Evolutionary conservation across 2,113 vertebrate species (phyloP).

Genomic region (Campylomormyrus tamandua): DNA sequence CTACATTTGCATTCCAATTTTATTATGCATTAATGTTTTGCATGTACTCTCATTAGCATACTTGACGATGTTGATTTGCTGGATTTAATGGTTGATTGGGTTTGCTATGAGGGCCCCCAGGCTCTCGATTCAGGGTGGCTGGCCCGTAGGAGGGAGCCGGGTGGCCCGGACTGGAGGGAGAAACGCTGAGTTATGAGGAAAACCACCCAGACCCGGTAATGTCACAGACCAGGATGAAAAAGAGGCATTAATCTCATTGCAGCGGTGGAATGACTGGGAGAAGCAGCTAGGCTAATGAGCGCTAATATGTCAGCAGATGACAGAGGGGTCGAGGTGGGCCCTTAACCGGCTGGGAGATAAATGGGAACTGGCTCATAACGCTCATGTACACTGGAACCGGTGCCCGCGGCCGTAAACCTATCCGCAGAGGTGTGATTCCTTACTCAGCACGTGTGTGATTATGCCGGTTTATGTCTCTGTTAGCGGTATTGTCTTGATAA

Average conservation of each 20-base stretch:
- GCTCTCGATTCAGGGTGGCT: not conserved
- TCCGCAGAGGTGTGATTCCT: not conserved
- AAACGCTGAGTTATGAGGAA: not conserved
- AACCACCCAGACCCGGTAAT: not conserved
- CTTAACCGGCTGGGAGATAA: not conserved
- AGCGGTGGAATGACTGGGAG: not conserved
- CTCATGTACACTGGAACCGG: not conserved
- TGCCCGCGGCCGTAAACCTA: not conserved
- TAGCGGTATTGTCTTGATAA: not conserved
- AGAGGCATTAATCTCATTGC: not conserved
- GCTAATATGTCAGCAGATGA: not conserved
- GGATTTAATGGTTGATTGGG: slow-evolving; percentile 13
- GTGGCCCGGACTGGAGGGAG: not conserved
- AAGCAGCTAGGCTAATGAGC: not conserved
- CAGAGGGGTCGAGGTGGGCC: not conserved
- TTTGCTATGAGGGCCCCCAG: not conserved
- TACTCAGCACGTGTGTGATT: not conserved
- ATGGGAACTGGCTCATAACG: not conserved
- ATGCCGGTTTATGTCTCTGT: not conserved
- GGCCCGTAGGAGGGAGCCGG: not conserved
- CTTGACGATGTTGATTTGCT: slow-evolving; percentile 9
- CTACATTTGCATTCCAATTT: slow-evolving; percentile 6
- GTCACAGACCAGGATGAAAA: not conserved
- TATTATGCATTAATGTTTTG: slow-evolving; percentile 11
- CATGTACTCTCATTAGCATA: slow-evolving; percentile 10